These are phyloP conservation scores for Sebastiscus albofasciatus DNA, from an alignment of 2,797 vertebrate species.

Conservation along the genomic window DNA sequence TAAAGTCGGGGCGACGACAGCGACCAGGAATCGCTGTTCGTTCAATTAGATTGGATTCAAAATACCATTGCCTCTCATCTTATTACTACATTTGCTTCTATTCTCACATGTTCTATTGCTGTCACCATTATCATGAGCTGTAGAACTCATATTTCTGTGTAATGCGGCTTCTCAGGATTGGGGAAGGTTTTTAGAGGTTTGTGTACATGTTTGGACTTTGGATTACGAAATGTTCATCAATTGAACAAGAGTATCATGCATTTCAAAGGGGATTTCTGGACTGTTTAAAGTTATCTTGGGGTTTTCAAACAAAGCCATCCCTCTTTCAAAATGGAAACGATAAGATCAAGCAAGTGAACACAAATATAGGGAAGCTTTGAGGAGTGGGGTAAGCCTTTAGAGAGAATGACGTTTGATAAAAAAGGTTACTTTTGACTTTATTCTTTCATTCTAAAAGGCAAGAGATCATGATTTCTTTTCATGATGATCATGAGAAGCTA, in stretches of 20 bases:
- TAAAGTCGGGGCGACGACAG: conserved; percentile 9
- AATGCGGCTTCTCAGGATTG: background rate
- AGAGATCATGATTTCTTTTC: background rate
- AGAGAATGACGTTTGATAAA: background rate
- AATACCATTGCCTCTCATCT: background rate
- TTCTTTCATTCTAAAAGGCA: background rate
- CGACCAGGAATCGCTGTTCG: background rate
- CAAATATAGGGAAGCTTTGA: background rate
- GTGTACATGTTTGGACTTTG: background rate
- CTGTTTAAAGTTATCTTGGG: background rate
- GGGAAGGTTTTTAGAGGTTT: background rate
- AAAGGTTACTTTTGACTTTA: background rate
- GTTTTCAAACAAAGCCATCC: background rate
- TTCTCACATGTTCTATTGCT: background rate
- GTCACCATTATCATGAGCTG: background rate
- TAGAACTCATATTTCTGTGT: background rate
- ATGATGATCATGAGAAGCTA: background rate
- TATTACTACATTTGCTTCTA: background rate
- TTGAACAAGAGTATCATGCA: background rate
- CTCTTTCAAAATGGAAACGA: background rate
- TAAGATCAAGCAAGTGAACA: background rate
- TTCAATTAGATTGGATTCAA: background rate
- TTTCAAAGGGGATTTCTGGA: background rate
- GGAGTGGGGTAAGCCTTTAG: background rate
- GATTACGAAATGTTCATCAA: background rate